These are phyloP conservation scores for Masnerella sp. DNA, from an alignment of 2,888 invertebrate genomes.

Conservation along the genomic window DNA sequence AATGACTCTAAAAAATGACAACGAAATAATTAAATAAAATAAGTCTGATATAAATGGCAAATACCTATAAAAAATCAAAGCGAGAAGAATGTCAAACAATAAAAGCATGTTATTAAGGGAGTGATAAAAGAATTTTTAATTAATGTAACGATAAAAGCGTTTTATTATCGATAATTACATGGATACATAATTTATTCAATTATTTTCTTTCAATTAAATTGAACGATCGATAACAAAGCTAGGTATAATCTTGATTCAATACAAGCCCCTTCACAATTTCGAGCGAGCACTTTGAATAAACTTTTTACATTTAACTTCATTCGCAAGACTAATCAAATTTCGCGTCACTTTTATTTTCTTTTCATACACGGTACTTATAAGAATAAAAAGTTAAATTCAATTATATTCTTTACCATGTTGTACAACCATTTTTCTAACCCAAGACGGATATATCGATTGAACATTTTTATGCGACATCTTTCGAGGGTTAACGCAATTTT, in stretches of 20 bases:
- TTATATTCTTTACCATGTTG: slow-evolving; percentile 45
- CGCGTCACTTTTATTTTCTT: slow-evolving; percentile 47
- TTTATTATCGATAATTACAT: slow-evolving; percentile 54
- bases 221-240: slow-evolving; percentile 54
- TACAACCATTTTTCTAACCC: slow-evolving; percentile 54
- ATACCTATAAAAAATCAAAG: slow-evolving; percentile 42
- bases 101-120: slow-evolving; percentile 60
- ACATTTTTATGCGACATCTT: slow-evolving; percentile 42
- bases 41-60: slow-evolving; percentile 41
- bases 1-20: slow-evolving; percentile 10
- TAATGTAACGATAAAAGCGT: slow-evolving; percentile 59
- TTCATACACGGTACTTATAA: slow-evolving; percentile 35
- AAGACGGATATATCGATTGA: slow-evolving; percentile 46
- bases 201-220: slow-evolving; percentile 60
- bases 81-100: slow-evolving; percentile 48
- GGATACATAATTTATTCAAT: slow-evolving; percentile 58
- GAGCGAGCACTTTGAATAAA: slow-evolving; percentile 52
- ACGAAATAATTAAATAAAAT: slow-evolving; percentile 37
- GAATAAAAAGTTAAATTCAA: slow-evolving; percentile 54
- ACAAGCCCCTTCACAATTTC: slow-evolving; percentile 50
- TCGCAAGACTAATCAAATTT: slow-evolving; percentile 48
- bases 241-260: slow-evolving; percentile 42
- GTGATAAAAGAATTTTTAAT: slow-evolving; percentile 58
- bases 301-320: slow-evolving; percentile 54
- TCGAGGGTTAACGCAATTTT: slow-evolving; percentile 45